phyloP scores from a whole-genome alignment of 1,140 invertebrate genomes.

The Brachionus manjavacas region DNA sequence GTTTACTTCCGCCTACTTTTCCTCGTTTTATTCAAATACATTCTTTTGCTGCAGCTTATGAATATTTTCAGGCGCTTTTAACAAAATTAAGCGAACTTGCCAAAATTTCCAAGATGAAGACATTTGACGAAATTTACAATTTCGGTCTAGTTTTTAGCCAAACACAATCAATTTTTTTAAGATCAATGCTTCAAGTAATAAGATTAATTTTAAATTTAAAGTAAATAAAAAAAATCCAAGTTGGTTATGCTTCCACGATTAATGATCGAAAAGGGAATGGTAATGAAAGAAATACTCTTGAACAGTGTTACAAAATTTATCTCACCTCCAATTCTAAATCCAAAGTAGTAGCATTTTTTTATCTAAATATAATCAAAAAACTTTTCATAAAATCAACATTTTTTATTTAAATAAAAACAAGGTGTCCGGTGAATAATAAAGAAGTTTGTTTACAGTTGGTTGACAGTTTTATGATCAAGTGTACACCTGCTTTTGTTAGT shows the following conservation, averaged over 20 bases:
- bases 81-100: neutral
- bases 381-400: neutral
- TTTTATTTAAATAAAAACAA: slow-evolving; percentile 32
- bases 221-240: neutral
- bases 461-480: slow-evolving; percentile 79
- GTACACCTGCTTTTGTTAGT: slow-evolving; percentile 76
- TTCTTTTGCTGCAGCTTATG: neutral
- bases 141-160: neutral
- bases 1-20: slow-evolving; percentile 90
- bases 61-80: neutral
- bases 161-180: slow-evolving; percentile 26
- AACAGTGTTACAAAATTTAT: slow-evolving; percentile 18
- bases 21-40: slow-evolving; percentile 85
- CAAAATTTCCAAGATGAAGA: neutral
- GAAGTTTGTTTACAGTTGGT: slow-evolving; percentile 73
- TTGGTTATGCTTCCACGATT: neutral
- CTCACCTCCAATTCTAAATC: slow-evolving; percentile 9
- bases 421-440: slow-evolving; percentile 52
- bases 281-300: slow-evolving; percentile 14
- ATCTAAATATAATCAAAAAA: neutral
- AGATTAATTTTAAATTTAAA: neutral
- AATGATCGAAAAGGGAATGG: neutral
- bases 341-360: neutral
- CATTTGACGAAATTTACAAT: slow-evolving; percentile 13
- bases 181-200: slow-evolving; percentile 33